A percentile compares a stretch with the other conserved stretches of the same genome.
Conservation (phyloP, 2,797 vertebrate genomes). For the Tokudaia tokunoshimensis region DNA sequence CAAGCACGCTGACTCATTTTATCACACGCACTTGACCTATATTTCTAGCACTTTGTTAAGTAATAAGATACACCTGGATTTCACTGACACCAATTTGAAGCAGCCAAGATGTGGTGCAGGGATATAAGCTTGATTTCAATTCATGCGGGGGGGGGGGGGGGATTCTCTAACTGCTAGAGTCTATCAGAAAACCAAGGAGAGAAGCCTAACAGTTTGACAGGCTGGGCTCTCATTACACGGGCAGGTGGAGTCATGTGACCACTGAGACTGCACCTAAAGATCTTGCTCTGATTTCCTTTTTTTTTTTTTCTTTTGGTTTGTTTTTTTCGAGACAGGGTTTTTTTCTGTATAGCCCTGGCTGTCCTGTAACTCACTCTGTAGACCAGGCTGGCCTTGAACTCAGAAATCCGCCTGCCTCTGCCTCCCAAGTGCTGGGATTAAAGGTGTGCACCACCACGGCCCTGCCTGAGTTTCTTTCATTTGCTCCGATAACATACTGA, state of each 20-base stretch:
- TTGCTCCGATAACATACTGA: background rate
- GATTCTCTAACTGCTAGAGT: background rate
- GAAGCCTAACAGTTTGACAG: background rate
- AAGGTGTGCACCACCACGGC: too few relatives aligned
- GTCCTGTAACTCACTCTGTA: too few relatives aligned
- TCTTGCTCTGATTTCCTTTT: background rate
- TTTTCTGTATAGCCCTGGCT: too few relatives aligned
- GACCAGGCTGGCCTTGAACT: too few relatives aligned
- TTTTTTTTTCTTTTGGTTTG: too few relatives aligned
- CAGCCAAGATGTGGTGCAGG: background rate
- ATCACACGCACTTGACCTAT: background rate
- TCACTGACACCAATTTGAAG: conserved; percentile 24
- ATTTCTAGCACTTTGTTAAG: background rate
- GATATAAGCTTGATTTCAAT: background rate
- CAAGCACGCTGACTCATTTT: background rate
- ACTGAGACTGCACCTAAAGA: background rate
- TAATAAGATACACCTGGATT: background rate
- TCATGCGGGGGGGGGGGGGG: background rate
- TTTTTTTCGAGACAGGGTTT: too few relatives aligned
- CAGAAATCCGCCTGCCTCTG: too few relatives aligned
- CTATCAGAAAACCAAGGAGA: background rate
- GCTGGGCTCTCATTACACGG: background rate
- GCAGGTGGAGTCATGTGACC: background rate
- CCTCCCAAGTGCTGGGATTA: too few relatives aligned
- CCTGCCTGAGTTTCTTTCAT: background rate